phyloP scores from a whole-genome alignment of 2,888 invertebrate genomes.

The Helleia helle region DNA sequence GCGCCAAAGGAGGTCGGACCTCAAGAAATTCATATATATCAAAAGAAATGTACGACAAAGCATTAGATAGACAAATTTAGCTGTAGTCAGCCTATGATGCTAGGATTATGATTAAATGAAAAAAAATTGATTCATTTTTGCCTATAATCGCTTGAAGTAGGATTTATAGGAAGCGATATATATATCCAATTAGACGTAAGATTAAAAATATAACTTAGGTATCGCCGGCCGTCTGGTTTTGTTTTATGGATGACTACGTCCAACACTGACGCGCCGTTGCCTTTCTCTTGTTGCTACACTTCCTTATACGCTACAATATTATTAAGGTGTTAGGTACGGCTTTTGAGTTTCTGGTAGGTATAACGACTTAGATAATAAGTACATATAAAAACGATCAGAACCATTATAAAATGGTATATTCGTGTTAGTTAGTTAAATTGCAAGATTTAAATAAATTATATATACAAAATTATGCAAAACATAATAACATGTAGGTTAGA shows the following conservation, averaged over 20 bases:
- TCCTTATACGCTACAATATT: conserved; percentile 36
- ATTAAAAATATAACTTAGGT: conserved; percentile 20
- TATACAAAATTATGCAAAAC: conserved; percentile 45
- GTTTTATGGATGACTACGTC: conserved; percentile 18
- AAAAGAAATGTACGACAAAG: conserved; percentile 38
- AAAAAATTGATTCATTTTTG: conserved; percentile 37
- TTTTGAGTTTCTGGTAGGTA: conserved; percentile 36
- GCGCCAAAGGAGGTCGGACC: conserved; percentile 38
- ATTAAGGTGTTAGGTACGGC: conserved; percentile 29
- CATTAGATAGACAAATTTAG: conserved; percentile 67
- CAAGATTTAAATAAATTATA: conserved; percentile 51
- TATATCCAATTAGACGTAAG: conserved; percentile 41
- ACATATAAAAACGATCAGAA: conserved; percentile 22
- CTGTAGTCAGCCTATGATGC: conserved; percentile 39
- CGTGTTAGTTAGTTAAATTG: conserved; percentile 56
- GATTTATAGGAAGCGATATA: conserved; percentile 31
- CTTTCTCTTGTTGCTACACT: conserved; percentile 49
- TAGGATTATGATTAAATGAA: conserved; percentile 38
- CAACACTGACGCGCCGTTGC: conserved; percentile 36
- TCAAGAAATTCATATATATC: conserved; percentile 37
- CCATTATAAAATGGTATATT: conserved; percentile 42
- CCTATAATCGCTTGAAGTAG: conserved; percentile 51
- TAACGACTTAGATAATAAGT: conserved; percentile 27
- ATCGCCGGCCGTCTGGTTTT: conserved; percentile 24
- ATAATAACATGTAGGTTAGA: conserved; percentile 43